Conservation (phyloP, 2,888 invertebrate genomes). For the Idaea straminata region DNA sequence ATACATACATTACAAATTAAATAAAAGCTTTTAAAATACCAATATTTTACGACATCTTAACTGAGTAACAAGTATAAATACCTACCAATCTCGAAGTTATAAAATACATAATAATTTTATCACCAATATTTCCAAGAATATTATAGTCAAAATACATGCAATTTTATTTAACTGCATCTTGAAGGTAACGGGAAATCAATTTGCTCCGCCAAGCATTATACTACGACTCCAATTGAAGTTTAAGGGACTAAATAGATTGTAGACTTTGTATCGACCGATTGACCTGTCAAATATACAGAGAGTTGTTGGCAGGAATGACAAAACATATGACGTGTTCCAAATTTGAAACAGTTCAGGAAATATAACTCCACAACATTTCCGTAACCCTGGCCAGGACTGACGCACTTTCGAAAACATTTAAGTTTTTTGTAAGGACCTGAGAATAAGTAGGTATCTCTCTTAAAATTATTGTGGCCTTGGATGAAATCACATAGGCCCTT, state of each 20-base stretch:
- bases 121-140: conserved; percentile 6
- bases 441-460: too few relatives aligned
- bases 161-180: conserved; percentile 45
- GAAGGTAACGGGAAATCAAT: conserved; percentile 64
- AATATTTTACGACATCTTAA: too few relatives aligned
- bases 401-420: too few relatives aligned
- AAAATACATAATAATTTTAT: conserved; percentile 7
- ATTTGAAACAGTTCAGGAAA: too few relatives aligned
- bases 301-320: conserved; percentile 31
- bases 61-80: not conserved
- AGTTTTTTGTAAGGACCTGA: too few relatives aligned
- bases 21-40: too few relatives aligned
- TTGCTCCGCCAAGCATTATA: conserved; percentile 53
- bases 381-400: too few relatives aligned
- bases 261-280: conserved; percentile 5
- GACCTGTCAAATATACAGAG: not conserved
- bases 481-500: too few relatives aligned
- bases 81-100: not conserved
- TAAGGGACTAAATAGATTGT: conserved; percentile 22
- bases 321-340: conserved; percentile 26
- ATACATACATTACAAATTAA: too few relatives aligned
- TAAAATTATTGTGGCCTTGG: too few relatives aligned
- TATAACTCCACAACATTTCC: too few relatives aligned
- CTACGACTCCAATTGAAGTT: conserved; percentile 37
- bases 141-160: conserved; percentile 22